Percentiles rank a stretch among this genome's conserved stretches.
These are phyloP conservation scores for Pelecanoides urinatrix DNA, from an alignment of 2,113 vertebrate species.

Conservation along the genomic window DNA sequence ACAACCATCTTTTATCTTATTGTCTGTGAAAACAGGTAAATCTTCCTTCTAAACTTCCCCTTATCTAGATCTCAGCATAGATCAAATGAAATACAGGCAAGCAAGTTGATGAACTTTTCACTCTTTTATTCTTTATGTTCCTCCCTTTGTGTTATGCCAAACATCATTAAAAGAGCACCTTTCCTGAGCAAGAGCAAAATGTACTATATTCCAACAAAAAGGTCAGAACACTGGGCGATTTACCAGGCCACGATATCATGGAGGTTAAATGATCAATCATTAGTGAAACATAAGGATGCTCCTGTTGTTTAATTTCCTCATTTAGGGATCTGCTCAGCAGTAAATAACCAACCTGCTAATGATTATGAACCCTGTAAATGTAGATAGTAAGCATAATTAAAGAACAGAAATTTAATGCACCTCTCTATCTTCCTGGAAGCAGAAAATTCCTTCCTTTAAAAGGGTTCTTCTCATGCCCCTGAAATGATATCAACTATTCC, in stretches of 20 bases:
- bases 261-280: not conserved
- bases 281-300: not conserved
- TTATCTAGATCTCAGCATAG: not conserved
- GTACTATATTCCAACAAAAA: not conserved
- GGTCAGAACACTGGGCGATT: not conserved
- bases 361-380: not conserved
- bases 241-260: not conserved
- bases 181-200: not conserved
- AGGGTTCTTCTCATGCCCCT: not conserved
- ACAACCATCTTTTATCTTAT: not conserved
- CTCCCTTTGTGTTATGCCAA: not conserved
- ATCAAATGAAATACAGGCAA: not conserved
- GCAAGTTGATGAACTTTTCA: not conserved
- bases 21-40: not conserved
- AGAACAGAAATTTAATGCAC: not conserved
- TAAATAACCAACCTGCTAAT: not conserved
- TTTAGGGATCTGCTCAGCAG: not conserved
- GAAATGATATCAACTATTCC: not conserved
- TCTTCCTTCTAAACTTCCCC: not conserved
- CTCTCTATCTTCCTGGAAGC: not conserved
- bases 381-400: not conserved
- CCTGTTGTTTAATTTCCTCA: not conserved
- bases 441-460: not conserved
- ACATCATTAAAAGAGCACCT: not conserved
- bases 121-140: not conserved